Conservation (phyloP, 2,113 vertebrate species). For the Dryoscopus gambensis region DNA sequence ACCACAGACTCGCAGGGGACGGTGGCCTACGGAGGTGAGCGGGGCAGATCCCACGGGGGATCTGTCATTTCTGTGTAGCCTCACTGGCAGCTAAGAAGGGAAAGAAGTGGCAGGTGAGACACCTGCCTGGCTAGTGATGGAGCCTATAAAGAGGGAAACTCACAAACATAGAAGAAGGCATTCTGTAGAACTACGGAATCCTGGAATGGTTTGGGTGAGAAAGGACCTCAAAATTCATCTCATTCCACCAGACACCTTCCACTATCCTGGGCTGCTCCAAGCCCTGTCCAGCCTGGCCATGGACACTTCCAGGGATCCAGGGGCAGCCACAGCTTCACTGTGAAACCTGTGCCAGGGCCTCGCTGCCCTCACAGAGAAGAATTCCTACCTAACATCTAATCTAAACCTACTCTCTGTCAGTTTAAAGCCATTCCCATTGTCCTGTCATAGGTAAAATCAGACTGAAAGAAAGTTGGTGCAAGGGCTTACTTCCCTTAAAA, state of each 20-base stretch:
- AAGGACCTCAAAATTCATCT: neutral
- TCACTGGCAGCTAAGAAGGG: neutral
- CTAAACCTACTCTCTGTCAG: neutral
- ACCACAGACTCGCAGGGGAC: slow-evolving; percentile 85
- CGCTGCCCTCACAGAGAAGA: neutral
- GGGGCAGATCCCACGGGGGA: accelerated
- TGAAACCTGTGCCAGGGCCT: neutral
- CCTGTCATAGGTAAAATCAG: neutral
- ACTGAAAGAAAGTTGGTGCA: neutral
- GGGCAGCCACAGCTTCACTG: neutral
- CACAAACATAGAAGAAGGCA: neutral
- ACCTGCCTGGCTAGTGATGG: neutral
- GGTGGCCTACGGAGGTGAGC: slow-evolving; percentile 85
- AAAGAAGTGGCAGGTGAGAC: neutral
- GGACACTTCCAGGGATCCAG: neutral
- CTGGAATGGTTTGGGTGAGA: neutral
- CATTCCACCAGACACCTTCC: neutral
- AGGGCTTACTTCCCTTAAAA: neutral
- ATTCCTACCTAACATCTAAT: neutral
- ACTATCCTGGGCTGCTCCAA: neutral
- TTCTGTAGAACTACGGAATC: neutral
- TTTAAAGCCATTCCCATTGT: neutral
- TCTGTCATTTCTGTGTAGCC: neutral
- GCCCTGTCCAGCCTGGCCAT: neutral
- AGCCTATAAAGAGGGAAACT: neutral